Percentiles rank a stretch among this genome's conserved stretches.
Conservation (phyloP, 2,797 vertebrate genomes). For the Siniperca obscura region DNA sequence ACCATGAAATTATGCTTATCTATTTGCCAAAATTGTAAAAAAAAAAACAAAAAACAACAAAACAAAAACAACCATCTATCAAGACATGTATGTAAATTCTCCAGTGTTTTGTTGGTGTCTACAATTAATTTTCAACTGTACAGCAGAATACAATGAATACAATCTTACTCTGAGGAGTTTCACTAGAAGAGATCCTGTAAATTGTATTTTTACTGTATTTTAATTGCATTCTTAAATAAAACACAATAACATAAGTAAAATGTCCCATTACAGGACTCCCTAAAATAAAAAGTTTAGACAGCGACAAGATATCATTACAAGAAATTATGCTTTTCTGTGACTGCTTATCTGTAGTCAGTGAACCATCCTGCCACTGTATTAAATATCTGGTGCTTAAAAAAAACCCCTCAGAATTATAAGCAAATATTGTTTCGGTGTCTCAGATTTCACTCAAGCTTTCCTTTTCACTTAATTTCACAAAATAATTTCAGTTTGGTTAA, state of each 20-base stretch:
- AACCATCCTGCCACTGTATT: constrained; percentile 16
- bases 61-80: not conserved
- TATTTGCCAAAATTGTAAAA: not conserved
- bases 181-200: not conserved
- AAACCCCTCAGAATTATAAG: constrained; percentile 17
- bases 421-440: constrained; percentile 34
- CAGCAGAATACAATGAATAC: not conserved
- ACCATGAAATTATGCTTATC: not conserved
- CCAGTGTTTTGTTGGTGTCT: not conserved
- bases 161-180: not conserved
- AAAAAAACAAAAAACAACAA: not conserved
- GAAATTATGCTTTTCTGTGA: constrained; percentile 20
- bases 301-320: not conserved
- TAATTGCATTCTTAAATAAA: not conserved
- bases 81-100: not conserved
- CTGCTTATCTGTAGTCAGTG: constrained; percentile 17
- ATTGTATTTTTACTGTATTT: not conserved
- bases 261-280: not conserved
- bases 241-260: not conserved
- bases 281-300: constrained; percentile 4
- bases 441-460: not conserved
- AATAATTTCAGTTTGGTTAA: not conserved
- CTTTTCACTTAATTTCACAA: not conserved
- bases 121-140: not conserved
- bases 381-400: constrained; percentile 25